These are phyloP conservation scores for Lepidostoma basale DNA, from an alignment of 1,140 invertebrate genomes.

Conservation along the genomic window DNA sequence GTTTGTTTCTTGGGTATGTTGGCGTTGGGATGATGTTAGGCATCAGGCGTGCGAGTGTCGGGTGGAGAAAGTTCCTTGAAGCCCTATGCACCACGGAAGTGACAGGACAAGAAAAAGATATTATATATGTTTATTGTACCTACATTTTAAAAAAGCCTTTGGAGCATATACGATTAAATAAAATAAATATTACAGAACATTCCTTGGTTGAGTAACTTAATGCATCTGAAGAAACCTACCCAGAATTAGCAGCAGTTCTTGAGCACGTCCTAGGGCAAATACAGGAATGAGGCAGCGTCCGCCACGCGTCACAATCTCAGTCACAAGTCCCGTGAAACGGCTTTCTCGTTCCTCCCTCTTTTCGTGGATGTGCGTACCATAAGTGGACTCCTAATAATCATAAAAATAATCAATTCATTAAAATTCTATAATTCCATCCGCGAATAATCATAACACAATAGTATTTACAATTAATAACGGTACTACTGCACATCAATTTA, in stretches of 20 bases:
- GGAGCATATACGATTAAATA: too few relatives aligned
- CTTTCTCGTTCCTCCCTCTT: slow-evolving; percentile 95
- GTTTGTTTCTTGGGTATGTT: too few relatives aligned
- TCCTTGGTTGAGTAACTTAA: too few relatives aligned
- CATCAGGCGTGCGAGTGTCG: too few relatives aligned
- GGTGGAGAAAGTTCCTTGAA: too few relatives aligned
- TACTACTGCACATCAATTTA: too few relatives aligned
- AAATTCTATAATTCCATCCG: not conserved
- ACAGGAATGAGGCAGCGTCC: slow-evolving; percentile 98
- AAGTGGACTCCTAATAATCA: slow-evolving; percentile 87
- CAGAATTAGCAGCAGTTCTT: slow-evolving; percentile 94
- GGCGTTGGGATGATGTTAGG: too few relatives aligned
- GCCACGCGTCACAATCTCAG: slow-evolving; percentile 94
- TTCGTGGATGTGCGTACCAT: slow-evolving; percentile 99
- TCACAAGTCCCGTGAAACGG: slow-evolving; percentile 92
- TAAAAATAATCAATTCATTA: not conserved
- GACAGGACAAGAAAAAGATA: slow-evolving; percentile 42
- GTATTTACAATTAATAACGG: too few relatives aligned
- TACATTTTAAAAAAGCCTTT: not conserved
- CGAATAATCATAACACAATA: too few relatives aligned
- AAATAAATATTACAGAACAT: too few relatives aligned
- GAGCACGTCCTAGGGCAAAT: slow-evolving; percentile 96
- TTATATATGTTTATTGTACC: slow-evolving; percentile 26
- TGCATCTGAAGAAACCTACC: slow-evolving; percentile 60
- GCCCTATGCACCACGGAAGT: too few relatives aligned